Evolutionary conservation across 2,888 invertebrate species (phyloP), one percentile per base, ranked within the genome.

Genomic region (Lypha dubia): DNA sequence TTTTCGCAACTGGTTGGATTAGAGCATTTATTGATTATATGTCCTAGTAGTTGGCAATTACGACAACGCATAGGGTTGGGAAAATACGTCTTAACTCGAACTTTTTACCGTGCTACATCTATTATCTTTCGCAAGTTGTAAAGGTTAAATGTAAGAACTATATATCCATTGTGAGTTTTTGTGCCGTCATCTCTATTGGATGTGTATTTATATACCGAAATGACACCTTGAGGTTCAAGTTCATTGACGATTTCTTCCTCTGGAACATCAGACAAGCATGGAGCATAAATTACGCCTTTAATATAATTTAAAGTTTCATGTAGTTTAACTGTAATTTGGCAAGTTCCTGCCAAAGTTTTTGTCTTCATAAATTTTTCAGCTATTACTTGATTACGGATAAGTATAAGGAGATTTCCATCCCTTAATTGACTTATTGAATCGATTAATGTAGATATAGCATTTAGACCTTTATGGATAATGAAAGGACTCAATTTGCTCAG

Each of bases 41-140:
- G 67, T 20, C 79, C 79, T n/a, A 80, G n/a, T 22, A 67, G 46
- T 65, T 80, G 80, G 17, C 74, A 74, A 9, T 80, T 73, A 20
- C 38, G 46, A 38, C 67, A 80, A 5, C 73, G 58, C 65, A 58
- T 79, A 7, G 73, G 73, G 32, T 73, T 65, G 6, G 79, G 73
- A 24, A 44, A 58, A 3, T 32, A 17, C 6, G 35, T 32, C 35
- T 58, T 58, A 1, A 58, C 35, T 38, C 56, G 9, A 53, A 63
- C 51, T 32, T 53, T 44, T 15, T 65, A 65, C 79, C 71, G 71
- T 2, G 71, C 68, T 70, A 62, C 24, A 41, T 70, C 38, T 17
- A 49, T 62, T 22, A 49, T 20, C n/a, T 51, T 70, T 46, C 60
- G 49, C 41, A 60, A 24, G 38, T 62, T 51, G 32, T 46, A 32